phyloP scores from a whole-genome alignment of 2,113 vertebrate genomes.

The Dendropsophus ebraccatus region DNA sequence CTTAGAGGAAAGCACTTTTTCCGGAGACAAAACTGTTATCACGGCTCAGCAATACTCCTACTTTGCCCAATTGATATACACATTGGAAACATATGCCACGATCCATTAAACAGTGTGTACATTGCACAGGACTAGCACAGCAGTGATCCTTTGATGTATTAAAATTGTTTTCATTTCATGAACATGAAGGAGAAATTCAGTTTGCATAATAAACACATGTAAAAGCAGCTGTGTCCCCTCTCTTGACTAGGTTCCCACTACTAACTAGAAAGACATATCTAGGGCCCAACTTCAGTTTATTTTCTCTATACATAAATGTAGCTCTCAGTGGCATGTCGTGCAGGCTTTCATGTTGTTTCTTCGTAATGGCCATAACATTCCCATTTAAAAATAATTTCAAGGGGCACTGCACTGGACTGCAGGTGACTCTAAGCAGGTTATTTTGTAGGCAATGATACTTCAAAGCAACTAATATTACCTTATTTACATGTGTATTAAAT shows the following conservation, averaged over 20 bases:
- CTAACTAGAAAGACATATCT: slow-evolving; percentile 1
- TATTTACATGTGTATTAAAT: not conserved
- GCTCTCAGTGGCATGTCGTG: not conserved
- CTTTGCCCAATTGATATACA: slow-evolving; percentile 4
- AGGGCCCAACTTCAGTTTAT: not conserved
- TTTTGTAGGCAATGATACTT: not conserved
- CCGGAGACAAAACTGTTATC: not conserved
- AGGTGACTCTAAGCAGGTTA: not conserved
- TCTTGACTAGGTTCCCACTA: slow-evolving; percentile 13
- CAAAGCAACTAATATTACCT: not conserved
- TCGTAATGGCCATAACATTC: not conserved
- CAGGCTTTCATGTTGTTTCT: not conserved
- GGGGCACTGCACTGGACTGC: not conserved
- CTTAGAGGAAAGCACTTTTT: not conserved
- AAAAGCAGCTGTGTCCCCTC: slow-evolving; percentile 39
- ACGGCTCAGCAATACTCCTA: not conserved
- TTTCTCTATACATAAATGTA: not conserved
- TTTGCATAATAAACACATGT: slow-evolving; percentile 46
- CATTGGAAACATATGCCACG: slow-evolving; percentile 18
- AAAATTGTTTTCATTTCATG: slow-evolving; percentile 46
- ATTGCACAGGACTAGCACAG: slow-evolving; percentile 30
- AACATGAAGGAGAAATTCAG: slow-evolving; percentile 42
- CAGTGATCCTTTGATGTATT: slow-evolving; percentile 28
- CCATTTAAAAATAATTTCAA: slow-evolving; percentile 1
- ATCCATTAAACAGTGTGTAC: slow-evolving; percentile 37